These are phyloP conservation scores for Pangasianodon gigas DNA, from an alignment of 2,113 vertebrate genomes.

Conservation along the genomic window DNA sequence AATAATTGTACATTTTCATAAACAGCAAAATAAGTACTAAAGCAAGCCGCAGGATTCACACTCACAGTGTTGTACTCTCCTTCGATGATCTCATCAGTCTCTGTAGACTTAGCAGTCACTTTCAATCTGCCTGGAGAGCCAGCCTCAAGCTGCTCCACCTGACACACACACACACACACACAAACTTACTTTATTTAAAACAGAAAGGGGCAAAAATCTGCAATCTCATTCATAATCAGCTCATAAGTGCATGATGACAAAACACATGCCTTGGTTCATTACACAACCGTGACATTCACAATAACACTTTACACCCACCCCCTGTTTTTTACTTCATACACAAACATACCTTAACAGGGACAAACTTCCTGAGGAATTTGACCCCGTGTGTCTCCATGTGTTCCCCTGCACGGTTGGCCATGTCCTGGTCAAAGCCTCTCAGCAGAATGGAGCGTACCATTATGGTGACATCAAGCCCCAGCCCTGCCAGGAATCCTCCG, in stretches of 20 bases:
- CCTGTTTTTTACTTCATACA: not conserved
- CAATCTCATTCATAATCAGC: not conserved
- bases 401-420: conserved; percentile 86
- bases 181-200: not conserved
- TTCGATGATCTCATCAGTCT: conserved; percentile 76
- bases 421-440: conserved; percentile 93
- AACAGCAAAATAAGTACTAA: not conserved
- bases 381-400: conserved; percentile 87
- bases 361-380: conserved; percentile 85
- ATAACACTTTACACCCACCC: not conserved
- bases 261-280: not conserved
- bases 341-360: conserved; percentile 80
- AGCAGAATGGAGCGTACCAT: conserved; percentile 95
- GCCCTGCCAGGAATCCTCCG: conserved; percentile 89
- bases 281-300: not conserved
- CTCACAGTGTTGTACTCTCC: conserved; percentile 92
- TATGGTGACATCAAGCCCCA: conserved; percentile 89
- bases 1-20: not conserved
- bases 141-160: conserved; percentile 87
- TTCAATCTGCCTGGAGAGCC: conserved; percentile 88
- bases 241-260: not conserved
- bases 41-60: not conserved
- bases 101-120: conserved; percentile 86
- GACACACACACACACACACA: conserved; percentile 1
- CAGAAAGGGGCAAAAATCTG: not conserved